phyloP scores from a whole-genome alignment of 2,113 vertebrate genomes.

The Baryphthengus martii region DNA sequence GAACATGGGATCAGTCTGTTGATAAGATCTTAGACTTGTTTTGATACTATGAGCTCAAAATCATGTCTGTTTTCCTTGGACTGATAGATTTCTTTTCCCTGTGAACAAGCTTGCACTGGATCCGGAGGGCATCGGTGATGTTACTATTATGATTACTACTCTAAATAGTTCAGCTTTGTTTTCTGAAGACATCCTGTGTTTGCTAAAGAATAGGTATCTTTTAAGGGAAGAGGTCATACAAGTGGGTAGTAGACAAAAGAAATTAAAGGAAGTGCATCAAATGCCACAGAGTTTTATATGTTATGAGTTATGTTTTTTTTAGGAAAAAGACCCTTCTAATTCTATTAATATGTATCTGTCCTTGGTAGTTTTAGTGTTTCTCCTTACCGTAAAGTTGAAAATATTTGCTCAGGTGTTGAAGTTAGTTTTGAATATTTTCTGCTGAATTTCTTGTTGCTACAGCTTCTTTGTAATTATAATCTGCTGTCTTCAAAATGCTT shows the following conservation, averaged over 20 bases:
- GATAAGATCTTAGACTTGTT: background rate
- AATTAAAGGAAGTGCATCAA: background rate
- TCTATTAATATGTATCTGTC: background rate
- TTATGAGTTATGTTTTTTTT: background rate
- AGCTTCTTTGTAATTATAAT: background rate
- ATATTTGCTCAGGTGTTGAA: background rate
- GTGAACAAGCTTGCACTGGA: background rate
- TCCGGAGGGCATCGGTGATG: background rate
- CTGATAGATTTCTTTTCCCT: background rate
- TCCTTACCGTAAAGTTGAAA: background rate
- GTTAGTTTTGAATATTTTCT: background rate
- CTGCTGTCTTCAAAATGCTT: background rate
- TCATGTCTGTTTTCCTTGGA: background rate
- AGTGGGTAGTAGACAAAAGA: background rate
- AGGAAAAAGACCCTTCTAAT: background rate
- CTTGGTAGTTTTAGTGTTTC: background rate
- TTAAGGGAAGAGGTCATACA: background rate
- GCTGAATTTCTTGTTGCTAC: background rate
- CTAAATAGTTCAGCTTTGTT: background rate
- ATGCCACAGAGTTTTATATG: background rate
- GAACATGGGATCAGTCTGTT: background rate
- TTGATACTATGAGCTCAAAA: background rate
- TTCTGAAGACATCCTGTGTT: background rate
- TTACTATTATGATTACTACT: background rate
- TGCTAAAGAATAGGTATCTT: background rate